Evolutionary conservation across 2,888 invertebrate species (phyloP), one percentile per base, ranked within the genome.

Genomic region (Beris chalybata): DNA sequence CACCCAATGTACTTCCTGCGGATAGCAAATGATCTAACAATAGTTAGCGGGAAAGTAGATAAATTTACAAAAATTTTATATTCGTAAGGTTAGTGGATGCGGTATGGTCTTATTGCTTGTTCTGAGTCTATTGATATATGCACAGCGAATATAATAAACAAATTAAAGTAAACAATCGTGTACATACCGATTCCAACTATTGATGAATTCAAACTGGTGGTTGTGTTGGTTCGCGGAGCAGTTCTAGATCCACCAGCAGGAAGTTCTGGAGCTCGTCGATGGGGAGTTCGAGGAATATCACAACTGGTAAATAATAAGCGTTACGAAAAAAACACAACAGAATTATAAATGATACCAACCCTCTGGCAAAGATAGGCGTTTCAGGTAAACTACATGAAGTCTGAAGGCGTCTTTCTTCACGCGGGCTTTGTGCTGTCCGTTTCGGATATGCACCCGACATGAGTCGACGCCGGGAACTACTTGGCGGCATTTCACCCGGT

Each of bases 381-480:
- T 93, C 93, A n/a, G 93, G 93, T 67, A 93, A 82, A 74, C 92
- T 92, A 72, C 92, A 92, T 0, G 92, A 92, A 4, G 92, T 92
- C 79, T 92, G 92, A 78, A 92, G 77, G 70, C 85, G 85, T 71
- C 81, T 81, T 56, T 88, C 88, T 59, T 88, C 86, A 53, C 85
- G 83, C 50, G 85, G 83, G 71, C 83, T 84, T 70, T 84, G 84
- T 57, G 82, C 82, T n/a, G 82, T 76, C 5, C 83, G 76, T 73
- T 84, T 80, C 38, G 80, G 79, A 66, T 78, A 79, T 61, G 79
- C 82, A 45, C 78, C 78, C 64, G 82, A 80, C 44, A 78, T 77
- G 38, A 83, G 79, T 64, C 82, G 81, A 38, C 71, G 79, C 72
- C 71, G 76, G 70, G 72, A 78, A 11, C 82, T 82, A 52, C 86